A percentile compares a stretch with the other conserved stretches of the same genome.
Evolutionary conservation across 2,113 vertebrate species (phyloP).

Genomic region (Patagioenas fasciata): DNA sequence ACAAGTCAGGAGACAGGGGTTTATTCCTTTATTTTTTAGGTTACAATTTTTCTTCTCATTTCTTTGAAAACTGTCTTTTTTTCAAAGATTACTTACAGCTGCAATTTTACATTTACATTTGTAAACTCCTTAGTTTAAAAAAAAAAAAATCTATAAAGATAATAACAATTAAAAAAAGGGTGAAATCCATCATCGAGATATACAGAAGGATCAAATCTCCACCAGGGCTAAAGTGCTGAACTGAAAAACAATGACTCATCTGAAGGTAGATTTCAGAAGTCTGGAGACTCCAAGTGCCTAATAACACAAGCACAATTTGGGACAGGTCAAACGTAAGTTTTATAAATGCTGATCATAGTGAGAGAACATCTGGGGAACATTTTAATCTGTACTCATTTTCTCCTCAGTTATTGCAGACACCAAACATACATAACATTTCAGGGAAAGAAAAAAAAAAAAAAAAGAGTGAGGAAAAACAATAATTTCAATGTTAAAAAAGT

Average conservation of each 20-base stretch:
- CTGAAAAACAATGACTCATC: not conserved
- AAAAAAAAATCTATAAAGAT: not conserved
- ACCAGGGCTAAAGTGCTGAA: not conserved
- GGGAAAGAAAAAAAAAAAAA: too few species aligned
- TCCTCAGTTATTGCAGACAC: not conserved
- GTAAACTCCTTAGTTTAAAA: not conserved
- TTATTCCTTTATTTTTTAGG: too few species aligned
- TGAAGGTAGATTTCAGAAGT: not conserved
- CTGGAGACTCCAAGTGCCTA: not conserved
- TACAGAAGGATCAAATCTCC: not conserved
- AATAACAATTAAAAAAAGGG: too few species aligned
- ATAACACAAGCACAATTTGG: not conserved
- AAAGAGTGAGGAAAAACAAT: not conserved
- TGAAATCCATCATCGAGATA: not conserved
- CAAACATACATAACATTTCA: not conserved
- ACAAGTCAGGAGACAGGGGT: not conserved
- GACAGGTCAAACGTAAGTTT: not conserved
- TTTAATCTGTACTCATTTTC: not conserved
- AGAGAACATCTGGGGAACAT: not conserved
- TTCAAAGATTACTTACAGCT: not conserved
- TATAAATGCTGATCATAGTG: not conserved
- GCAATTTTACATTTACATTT: not conserved
- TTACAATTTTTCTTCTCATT: not conserved
- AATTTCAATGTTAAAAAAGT: not conserved
- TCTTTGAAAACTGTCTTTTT: not conserved